Evolutionary conservation across 2,888 invertebrate genomes (phyloP), one percentile per base, ranked within the genome.

Genomic region (Polietes domitor): DNA sequence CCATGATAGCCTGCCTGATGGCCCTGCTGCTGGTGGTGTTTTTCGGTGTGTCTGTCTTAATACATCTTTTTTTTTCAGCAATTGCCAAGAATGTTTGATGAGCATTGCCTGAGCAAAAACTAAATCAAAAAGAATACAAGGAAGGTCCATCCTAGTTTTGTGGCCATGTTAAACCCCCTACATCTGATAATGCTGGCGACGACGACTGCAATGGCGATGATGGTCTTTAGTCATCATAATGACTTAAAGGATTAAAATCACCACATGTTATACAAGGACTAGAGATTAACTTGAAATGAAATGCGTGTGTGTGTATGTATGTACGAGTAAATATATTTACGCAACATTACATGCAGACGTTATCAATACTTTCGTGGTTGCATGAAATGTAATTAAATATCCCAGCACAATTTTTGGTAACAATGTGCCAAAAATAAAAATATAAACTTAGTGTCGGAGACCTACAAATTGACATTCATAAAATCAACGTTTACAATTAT

Each of bases 211-310:
- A 47, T 47, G 47, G 15, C 26, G 58, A 53, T 32, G 47, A 47
- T 37, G 26, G 55, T 24, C n/a, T 50, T 65, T 73, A 76, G 71
- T 72, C 80, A 76, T 84, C 78, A 81, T 76, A 81, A 84, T 84
- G 84, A 84, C 78, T 81, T 73, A 28, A 73, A 79, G 84, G 81
- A 79, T 81, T 84, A 74, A 79, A 73, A 76, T 70, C 76, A 70
- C 58, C 78, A 63, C 72, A 37, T 73, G 73, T 43, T 26, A 3
- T 19, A 43, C 68, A 24, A 43, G 21, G 68, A 68, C 5, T 4
- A 68, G 68, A 21, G 68, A 68, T 37, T 65, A 65, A 15, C 41
- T 17, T 17, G 10, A 17, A 32, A 65, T n/a, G 12, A 17, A 37
- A 37, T 37, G n/a, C 61, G n/a, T 28, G 17, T 12, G 28, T 61